Evolutionary conservation across 2,888 invertebrate species (phyloP), one percentile per base, ranked within the genome.

Genomic region (Mayetiola destructor): DNA sequence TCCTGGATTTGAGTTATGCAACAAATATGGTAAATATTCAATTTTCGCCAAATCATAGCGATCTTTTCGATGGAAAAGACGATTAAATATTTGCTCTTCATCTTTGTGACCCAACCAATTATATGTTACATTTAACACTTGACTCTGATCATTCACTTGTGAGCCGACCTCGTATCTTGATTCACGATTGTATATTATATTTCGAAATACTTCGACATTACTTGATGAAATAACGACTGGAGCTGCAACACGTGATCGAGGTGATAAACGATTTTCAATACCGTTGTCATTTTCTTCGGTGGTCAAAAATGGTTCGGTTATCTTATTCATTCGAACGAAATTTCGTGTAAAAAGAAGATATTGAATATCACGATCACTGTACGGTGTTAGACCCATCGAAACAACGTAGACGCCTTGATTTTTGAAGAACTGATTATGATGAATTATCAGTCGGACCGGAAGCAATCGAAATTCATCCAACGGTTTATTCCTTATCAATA

Each of bases 131-230:
- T 95, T 90, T n/a, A 99, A 84, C 18, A 81, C 75, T 74, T 89
- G 86, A 65, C 94, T 93, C 68, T 95, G 96, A 68, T 96, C 94
- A 66, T 87, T 85, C 18, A 96, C 77, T 66, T 97, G 96, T 0
- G 95, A 94, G 0, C 94, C 94, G 53, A 99, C 84, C 75, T 99
- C 97, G 68, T 93, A 95, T 57, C 81, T 80, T 0, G 96, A 93
- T 61, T 85, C 84, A 1, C 85, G 85, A 72, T 99, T 97, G 59
- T 88, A 83, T 37, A 97, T 81, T 59, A 92, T 89, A 70, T 99
- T 99, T 59, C 96, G 78, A 64, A 80, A 90, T 2, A 97, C 79
- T 48, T 84, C 80, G 1, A 95, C 83, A 68, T 97, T 96, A 66
- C 85, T 84, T 0, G 95, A 95, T 0, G 91, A 88, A 20, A 97